Percentiles rank a stretch among this genome's conserved stretches.
phyloP scores from a whole-genome alignment of 2,888 invertebrate species.

The Agrochola lota region DNA sequence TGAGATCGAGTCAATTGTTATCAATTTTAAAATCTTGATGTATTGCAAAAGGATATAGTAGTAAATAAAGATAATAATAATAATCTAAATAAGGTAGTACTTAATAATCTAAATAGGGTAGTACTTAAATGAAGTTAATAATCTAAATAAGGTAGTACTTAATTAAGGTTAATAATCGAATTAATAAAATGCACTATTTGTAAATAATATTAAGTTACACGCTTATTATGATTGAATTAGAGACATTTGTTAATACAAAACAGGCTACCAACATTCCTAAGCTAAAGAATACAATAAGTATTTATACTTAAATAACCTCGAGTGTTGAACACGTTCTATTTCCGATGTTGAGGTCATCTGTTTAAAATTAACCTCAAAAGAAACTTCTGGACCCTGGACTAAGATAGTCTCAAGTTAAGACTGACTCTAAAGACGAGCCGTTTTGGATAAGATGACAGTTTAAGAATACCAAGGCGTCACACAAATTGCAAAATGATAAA shows the following conservation, averaged over 20 bases:
- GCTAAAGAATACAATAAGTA: slow-evolving; percentile 14
- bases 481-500: not conserved
- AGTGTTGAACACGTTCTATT: slow-evolving; percentile 16
- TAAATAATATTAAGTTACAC: slow-evolving; percentile 28
- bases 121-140: slow-evolving; percentile 12
- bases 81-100: slow-evolving; percentile 20
- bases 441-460: slow-evolving; percentile 6
- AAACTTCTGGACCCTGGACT: slow-evolving; percentile 4
- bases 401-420: slow-evolving; percentile 6
- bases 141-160: slow-evolving; percentile 16
- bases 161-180: slow-evolving; percentile 15
- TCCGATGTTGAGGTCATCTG: not conserved
- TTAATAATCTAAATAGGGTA: too few relatives aligned
- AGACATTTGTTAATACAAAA: slow-evolving; percentile 27
- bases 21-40: slow-evolving; percentile 27
- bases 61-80: slow-evolving; percentile 18
- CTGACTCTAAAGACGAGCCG: not conserved
- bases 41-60: slow-evolving; percentile 16
- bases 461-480: not conserved
- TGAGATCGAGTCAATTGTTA: slow-evolving; percentile 44
- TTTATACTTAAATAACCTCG: slow-evolving; percentile 1
- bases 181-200: slow-evolving; percentile 24
- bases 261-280: not conserved
- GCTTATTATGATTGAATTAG: slow-evolving; percentile 14
- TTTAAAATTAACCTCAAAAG: not conserved